A percentile compares a stretch with the other conserved stretches of the same genome.
phyloP scores from a whole-genome alignment of 2,797 vertebrate genomes.

The Corythornis leucogaster region DNA sequence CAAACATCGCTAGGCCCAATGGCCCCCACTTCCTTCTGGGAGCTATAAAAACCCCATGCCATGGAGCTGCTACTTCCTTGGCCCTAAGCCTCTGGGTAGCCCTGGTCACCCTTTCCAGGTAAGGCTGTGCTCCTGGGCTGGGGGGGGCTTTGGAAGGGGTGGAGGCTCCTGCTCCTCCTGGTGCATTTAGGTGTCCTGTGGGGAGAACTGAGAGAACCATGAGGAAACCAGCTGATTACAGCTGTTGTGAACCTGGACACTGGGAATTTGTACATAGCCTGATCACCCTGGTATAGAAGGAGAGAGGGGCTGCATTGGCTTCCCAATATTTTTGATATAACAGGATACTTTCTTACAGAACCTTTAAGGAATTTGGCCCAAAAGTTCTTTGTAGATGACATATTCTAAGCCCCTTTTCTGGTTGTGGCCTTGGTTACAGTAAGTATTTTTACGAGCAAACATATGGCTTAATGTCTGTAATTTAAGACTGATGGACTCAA shows the following conservation, averaged over 20 bases:
- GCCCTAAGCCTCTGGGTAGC: rapidly evolving
- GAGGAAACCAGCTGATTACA: neutral
- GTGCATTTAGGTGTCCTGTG: neutral
- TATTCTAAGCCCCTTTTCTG: constrained; percentile 34
- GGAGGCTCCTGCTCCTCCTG: rapidly evolving
- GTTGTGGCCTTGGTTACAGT: constrained; percentile 32
- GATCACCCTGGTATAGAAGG: neutral
- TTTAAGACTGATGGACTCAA: neutral
- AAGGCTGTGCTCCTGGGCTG: rapidly evolving
- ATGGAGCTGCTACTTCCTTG: rapidly evolving
- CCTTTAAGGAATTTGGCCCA: constrained; percentile 44
- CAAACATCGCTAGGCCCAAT: rapidly evolving
- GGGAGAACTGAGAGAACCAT: neutral
- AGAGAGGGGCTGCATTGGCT: neutral
- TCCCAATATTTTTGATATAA: constrained; percentile 56
- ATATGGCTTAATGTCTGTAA: constrained; percentile 29
- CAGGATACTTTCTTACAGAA: constrained; percentile 43
- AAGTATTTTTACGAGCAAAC: constrained; percentile 67
- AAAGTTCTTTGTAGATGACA: constrained; percentile 41
- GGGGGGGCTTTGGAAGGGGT: rapidly evolving
- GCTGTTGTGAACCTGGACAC: rapidly evolving
- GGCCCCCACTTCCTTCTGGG: neutral
- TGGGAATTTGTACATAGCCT: rapidly evolving
- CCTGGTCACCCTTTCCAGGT: rapidly evolving
- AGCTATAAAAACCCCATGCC: neutral